Evolutionary conservation across 2,797 vertebrate genomes (phyloP).

Genomic region (Poeciliopsis presidionis): DNA sequence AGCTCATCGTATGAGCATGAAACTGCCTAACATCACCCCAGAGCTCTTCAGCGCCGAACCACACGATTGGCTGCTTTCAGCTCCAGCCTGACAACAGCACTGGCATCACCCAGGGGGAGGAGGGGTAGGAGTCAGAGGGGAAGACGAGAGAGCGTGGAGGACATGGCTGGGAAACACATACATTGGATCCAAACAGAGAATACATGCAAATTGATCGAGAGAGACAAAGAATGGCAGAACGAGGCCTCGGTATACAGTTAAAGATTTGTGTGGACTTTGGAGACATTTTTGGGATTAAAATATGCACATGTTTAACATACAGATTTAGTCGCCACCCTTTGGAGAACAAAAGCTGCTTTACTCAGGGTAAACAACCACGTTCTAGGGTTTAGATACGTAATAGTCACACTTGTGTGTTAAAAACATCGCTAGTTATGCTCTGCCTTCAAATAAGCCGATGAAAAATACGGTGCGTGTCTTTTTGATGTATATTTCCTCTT

Average conservation of each 20-base stretch:
- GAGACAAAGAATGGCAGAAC: conserved; percentile 7
- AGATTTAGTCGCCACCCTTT: background rate
- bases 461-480: background rate
- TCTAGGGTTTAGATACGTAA: too few species aligned
- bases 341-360: conserved; percentile 6
- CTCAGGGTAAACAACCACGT: background rate
- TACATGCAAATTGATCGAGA: conserved; percentile 52
- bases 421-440: background rate
- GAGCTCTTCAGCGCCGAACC: conserved; percentile 74
- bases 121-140: conserved; percentile 46
- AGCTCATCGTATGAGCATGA: conserved; percentile 81
- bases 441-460: background rate
- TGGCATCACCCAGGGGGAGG: conserved; percentile 76
- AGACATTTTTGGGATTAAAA: background rate
- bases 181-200: conserved; percentile 63
- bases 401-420: background rate
- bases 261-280: conserved; percentile 1
- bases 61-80: conserved; percentile 77
- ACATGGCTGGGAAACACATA: conserved; percentile 65
- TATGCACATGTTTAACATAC: background rate
- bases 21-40: conserved; percentile 84
- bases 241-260: background rate
- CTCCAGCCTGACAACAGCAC: conserved; percentile 78
- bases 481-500: background rate
- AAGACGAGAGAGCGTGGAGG: conserved; percentile 40